Evolutionary conservation across 1,140 invertebrate species (phyloP).

Genomic region (Drosophila kohkoa): DNA sequence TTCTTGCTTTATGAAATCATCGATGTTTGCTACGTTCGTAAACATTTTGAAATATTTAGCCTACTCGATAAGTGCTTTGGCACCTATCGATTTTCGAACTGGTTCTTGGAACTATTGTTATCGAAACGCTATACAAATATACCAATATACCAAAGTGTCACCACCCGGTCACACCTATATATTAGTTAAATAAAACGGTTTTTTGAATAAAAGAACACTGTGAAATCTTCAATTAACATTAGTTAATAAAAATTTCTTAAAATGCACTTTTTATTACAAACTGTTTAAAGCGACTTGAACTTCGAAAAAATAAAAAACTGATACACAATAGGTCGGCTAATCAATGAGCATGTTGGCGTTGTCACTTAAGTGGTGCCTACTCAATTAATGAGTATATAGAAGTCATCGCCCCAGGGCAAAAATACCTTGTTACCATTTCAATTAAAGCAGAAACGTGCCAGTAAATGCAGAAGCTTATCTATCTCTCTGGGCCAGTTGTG

Average conservation of each 20-base stretch:
- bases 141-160: no score
- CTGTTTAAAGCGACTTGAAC: no score
- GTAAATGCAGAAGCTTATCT: conserved; percentile 47
- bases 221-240: no score
- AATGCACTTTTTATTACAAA: no score
- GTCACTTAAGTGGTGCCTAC: conserved; percentile 5
- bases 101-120: neutral
- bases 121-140: neutral
- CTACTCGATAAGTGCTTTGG: no score
- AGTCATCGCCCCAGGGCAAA: neutral
- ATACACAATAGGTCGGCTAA: conserved; percentile 4
- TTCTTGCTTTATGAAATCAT: no score
- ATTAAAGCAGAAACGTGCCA: conserved; percentile 38
- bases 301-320: neutral
- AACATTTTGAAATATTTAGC: no score
- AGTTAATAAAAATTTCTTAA: no score
- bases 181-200: no score
- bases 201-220: no score
- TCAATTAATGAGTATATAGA: neutral
- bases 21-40: no score
- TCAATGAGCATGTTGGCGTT: neutral
- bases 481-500: conserved; percentile 21
- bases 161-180: no score
- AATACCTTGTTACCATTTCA: conserved; percentile 38
- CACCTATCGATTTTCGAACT: conserved; percentile 11